Conservation (phyloP, 53 echinoderm and acorn worm species). For the Patiria pectinifera region DNA sequence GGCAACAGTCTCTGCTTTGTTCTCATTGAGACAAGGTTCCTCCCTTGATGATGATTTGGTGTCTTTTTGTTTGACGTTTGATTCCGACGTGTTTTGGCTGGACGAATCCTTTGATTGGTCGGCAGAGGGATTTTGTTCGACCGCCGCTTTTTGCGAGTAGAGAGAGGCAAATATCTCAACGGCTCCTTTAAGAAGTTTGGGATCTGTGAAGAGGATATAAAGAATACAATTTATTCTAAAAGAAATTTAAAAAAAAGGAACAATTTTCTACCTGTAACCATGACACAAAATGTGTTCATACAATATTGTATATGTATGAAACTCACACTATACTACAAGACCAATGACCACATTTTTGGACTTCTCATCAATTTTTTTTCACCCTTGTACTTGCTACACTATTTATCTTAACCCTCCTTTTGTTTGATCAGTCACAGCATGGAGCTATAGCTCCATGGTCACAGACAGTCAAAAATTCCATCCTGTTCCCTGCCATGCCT, state of each 20-base stretch:
- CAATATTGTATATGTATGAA: too few species aligned
- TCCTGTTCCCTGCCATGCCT: too few species aligned
- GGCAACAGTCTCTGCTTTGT: neutral
- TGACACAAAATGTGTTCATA: too few species aligned
- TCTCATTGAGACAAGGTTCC: neutral
- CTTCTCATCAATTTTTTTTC: too few species aligned
- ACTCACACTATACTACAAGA: too few species aligned
- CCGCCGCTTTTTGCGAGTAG: constrained; percentile 12
- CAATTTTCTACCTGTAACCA: too few species aligned
- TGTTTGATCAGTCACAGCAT: too few species aligned
- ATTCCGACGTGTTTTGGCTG: neutral
- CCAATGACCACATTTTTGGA: too few species aligned
- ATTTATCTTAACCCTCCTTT: too few species aligned
- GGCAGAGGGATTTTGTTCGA: neutral
- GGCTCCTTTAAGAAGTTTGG: constrained; percentile 49
- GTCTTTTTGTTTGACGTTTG: neutral
- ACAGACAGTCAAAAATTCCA: too few species aligned
- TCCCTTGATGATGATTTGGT: neutral
- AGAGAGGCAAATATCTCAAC: constrained; percentile 50
- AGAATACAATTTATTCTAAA: neutral
- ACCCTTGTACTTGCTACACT: too few species aligned
- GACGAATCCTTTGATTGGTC: neutral
- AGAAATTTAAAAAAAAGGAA: neutral
- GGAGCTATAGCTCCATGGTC: too few species aligned
- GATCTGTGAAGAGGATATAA: constrained; percentile 15